These are phyloP conservation scores for Diplogasteroides magnus DNA, from an alignment of 1,140 invertebrate species.

Conservation along the genomic window DNA sequence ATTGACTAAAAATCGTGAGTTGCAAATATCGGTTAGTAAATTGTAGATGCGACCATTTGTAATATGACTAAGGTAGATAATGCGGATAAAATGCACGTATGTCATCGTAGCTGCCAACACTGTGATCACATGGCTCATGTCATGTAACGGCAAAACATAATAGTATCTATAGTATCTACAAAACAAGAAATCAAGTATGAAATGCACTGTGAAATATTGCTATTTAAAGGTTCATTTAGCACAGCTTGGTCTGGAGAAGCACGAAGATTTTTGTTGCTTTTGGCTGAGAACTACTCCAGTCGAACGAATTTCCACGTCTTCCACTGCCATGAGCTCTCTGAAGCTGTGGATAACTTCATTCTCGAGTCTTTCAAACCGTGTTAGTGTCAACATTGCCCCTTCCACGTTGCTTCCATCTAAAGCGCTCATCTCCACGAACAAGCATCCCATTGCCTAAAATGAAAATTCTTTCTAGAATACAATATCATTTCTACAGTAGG, in stretches of 20 bases:
- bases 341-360: conserved; percentile 7
- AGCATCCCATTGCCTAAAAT: conserved; percentile 36
- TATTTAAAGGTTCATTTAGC: conserved; percentile 14
- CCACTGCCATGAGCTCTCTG: conserved; percentile 45
- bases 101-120: too few species aligned
- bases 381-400: conserved; percentile 36
- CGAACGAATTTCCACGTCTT: conserved; percentile 41
- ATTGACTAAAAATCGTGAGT: too few species aligned
- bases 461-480: not conserved
- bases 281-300: conserved; percentile 37
- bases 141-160: too few species aligned
- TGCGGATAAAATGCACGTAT: too few species aligned
- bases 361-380: conserved; percentile 26
- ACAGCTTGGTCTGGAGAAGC: conserved; percentile 27
- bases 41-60: too few species aligned
- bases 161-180: too few species aligned
- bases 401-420: conserved; percentile 44
- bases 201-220: too few species aligned
- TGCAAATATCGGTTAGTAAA: too few species aligned
- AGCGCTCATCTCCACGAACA: conserved; percentile 45
- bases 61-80: too few species aligned
- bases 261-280: conserved; percentile 25
- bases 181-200: too few species aligned
- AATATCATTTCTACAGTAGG: not conserved
- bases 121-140: too few species aligned